Evolutionary conservation across 2,888 invertebrate genomes (phyloP).

Genomic region (Serripes groenlandicus): DNA sequence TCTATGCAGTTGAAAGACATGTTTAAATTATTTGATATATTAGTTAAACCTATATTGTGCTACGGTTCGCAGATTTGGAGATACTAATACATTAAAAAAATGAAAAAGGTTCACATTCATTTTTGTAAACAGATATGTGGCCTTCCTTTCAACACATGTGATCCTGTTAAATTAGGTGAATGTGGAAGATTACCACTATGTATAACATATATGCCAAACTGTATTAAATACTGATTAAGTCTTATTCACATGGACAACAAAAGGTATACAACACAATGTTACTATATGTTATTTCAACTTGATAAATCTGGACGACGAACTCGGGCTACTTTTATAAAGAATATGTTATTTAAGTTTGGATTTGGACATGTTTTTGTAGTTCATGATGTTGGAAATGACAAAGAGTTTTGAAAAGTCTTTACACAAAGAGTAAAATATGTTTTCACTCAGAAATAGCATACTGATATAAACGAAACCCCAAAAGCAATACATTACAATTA

Average conservation of each 20-base stretch:
- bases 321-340: conserved; percentile 22
- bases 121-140: conserved; percentile 23
- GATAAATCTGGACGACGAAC: conserved; percentile 24
- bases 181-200: no score
- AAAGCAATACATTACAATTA: conserved; percentile 1
- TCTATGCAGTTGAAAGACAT: not conserved
- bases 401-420: not conserved
- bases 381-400: conserved; percentile 24
- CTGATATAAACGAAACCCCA: not conserved
- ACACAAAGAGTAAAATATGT: conserved; percentile 5
- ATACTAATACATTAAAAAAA: not conserved
- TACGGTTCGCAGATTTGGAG: conserved; percentile 27
- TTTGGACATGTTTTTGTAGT: conserved; percentile 25
- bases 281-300: conserved; percentile 16
- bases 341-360: conserved; percentile 16
- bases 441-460: not conserved
- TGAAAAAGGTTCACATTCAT: conserved; percentile 19
- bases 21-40: conserved; percentile 22
- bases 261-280: conserved; percentile 25
- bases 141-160: not conserved
- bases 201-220: conserved; percentile 12
- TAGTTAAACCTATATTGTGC: conserved; percentile 13
- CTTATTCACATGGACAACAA: conserved; percentile 18
- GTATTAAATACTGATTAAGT: conserved; percentile 36
- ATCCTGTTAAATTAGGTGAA: conserved; percentile 6